Conservation (phyloP, 2,888 invertebrate genomes). For the Dicranocentrus wangi region DNA sequence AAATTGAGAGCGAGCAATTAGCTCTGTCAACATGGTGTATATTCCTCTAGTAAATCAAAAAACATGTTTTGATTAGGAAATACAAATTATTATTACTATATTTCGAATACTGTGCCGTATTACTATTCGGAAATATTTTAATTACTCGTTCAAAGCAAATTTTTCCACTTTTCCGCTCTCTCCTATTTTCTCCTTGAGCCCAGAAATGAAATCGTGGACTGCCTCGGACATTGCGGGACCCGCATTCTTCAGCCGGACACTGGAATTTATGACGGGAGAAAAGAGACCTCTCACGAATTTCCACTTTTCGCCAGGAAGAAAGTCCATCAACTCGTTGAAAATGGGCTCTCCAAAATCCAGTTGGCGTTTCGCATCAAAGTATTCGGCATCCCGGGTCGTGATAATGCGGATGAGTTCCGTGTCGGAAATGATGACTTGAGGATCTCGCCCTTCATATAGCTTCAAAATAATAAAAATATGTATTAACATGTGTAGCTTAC, state of each 20-base stretch:
- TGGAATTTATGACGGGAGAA: constrained; percentile 28
- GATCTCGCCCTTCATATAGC: constrained; percentile 64
- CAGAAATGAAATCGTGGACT: constrained; percentile 14
- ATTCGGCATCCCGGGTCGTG: constrained; percentile 48
- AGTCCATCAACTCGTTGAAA: constrained; percentile 61
- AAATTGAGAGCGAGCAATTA: constrained; percentile 44
- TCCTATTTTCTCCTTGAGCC: constrained; percentile 15
- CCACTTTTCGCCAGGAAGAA: constrained; percentile 63
- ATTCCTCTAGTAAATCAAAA: constrained; percentile 31
- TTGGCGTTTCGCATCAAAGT: constrained; percentile 46
- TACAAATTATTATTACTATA: neutral
- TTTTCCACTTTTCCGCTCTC: constrained; percentile 39
- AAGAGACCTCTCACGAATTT: constrained; percentile 40
- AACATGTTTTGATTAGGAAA: neutral
- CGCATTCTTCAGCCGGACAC: constrained; percentile 35
- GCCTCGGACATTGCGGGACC: constrained; percentile 40
- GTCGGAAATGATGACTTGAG: constrained; percentile 60
- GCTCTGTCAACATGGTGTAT: constrained; percentile 59
- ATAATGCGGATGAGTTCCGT: constrained; percentile 59
- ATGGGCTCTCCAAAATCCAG: constrained; percentile 57
- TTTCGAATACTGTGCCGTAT: too few species aligned
- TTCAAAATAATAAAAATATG: constrained; percentile 5
- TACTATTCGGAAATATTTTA: neutral
- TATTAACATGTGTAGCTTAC: neutral
- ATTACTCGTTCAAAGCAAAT: constrained; percentile 43